Conservation (phyloP, 2,888 invertebrate species). For the Ariolimax columbianus region DNA sequence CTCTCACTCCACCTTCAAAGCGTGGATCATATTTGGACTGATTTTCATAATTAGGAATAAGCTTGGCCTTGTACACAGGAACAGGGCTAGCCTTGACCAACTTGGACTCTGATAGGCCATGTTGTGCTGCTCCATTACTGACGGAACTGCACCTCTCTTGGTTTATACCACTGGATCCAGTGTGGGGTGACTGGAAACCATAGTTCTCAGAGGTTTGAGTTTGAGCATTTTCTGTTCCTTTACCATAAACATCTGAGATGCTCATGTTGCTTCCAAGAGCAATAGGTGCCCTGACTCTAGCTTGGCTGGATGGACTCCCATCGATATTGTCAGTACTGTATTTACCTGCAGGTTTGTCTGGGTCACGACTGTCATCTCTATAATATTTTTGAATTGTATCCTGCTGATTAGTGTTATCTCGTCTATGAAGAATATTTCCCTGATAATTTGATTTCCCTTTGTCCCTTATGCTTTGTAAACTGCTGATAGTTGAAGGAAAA, state of each 20-base stretch:
- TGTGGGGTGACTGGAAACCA: not conserved
- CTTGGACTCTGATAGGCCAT: constrained; percentile 50
- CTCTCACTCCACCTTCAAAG: constrained; percentile 58
- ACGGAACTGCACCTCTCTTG: not conserved
- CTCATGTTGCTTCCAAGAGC: constrained; percentile 64
- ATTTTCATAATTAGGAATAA: constrained; percentile 69
- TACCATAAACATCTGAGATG: constrained; percentile 58
- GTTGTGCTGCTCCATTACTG: constrained; percentile 7
- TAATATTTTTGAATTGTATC: not conserved
- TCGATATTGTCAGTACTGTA: not conserved
- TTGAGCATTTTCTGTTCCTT: constrained; percentile 22
- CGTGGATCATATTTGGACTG: constrained; percentile 66
- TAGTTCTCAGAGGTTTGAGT: not conserved
- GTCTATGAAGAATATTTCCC: not conserved
- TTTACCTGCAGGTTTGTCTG: not conserved
- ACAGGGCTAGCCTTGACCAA: constrained; percentile 58
- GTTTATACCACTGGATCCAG: not conserved
- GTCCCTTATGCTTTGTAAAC: constrained; percentile 46
- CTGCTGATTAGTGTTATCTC: not conserved
- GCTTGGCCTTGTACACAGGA: constrained; percentile 64
- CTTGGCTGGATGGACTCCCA: constrained; percentile 36
- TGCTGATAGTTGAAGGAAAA: constrained; percentile 53
- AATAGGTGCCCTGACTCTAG: constrained; percentile 57
- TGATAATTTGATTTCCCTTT: constrained; percentile 51
- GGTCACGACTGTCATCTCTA: not conserved